A percentile compares a stretch with the other conserved stretches of the same genome.
Conservation (phyloP, 1,140 invertebrate species). For the Drosophila oshimai region DNA sequence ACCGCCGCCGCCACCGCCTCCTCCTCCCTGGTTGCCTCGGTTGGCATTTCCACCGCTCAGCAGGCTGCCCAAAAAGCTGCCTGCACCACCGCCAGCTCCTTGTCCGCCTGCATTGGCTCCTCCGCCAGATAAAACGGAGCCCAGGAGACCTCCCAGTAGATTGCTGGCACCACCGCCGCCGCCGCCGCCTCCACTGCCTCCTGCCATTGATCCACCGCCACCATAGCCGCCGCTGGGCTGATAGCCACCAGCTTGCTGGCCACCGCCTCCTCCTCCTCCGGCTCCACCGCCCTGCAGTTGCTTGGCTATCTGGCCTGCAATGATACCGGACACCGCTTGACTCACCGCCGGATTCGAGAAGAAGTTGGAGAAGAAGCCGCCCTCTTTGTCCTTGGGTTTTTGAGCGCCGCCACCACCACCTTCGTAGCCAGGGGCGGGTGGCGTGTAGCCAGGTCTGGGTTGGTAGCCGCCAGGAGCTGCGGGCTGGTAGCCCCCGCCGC, state of each 20-base stretch:
- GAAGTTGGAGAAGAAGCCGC: conserved; percentile 79
- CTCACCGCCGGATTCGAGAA: conserved; percentile 79
- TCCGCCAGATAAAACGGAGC: conserved; percentile 61
- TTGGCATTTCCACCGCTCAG: conserved; percentile 51
- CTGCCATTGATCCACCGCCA: conserved; percentile 28
- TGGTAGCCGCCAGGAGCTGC: conserved; percentile 53
- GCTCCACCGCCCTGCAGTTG: conserved; percentile 65
- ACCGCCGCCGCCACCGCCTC: conserved; percentile 40
- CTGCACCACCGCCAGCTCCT: conserved; percentile 41
- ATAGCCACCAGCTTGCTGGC: conserved; percentile 53
- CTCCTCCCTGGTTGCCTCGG: conserved; percentile 11
- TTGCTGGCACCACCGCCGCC: conserved; percentile 46
- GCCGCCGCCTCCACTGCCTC: conserved; percentile 42
- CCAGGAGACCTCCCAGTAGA: conserved; percentile 58
- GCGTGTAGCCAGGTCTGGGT: conserved; percentile 61
- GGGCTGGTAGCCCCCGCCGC: conserved; percentile 46
- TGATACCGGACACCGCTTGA: conserved; percentile 79
- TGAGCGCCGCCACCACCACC: conserved; percentile 48
- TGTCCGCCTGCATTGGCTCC: conserved; percentile 25
- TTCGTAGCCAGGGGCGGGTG: conserved; percentile 62
- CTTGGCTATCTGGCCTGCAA: conserved; percentile 80
- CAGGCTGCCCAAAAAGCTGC: conserved; percentile 66
- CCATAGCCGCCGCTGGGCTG: conserved; percentile 70
- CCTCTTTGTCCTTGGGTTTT: conserved; percentile 77
- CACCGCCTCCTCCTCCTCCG: conserved; percentile 28